Evolutionary conservation across 2,888 invertebrate species (phyloP), one percentile per base, ranked within the genome.

Genomic region (Dryobota labecula): DNA sequence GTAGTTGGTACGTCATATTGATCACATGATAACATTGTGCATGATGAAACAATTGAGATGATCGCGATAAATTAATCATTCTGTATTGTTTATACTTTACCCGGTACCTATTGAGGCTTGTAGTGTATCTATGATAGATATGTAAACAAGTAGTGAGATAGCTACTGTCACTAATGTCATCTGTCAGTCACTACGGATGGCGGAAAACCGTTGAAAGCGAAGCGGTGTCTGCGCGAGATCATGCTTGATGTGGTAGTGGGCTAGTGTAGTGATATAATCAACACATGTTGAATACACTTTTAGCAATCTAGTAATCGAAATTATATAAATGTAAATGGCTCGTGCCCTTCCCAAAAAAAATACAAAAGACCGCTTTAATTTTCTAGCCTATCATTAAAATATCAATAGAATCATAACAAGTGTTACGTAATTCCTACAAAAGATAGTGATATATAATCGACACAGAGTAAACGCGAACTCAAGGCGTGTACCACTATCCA

Each of bases 401-500:
- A 62, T 82, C 84, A 77, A 78, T 81, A 70, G 64, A 74, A 74
- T 53, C 67, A 73, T 71, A 73, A 79, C 65, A 73, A 78, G 51
- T 63, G 58, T 85, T 82, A 65, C 73, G 56, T 76, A 82, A 85
- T 70, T 30, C 61, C 49, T 70, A 69, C 66, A 73, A 79, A 68
- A 73, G 76, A 85, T 79, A 54, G 78, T 66, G 61, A 70, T 76
- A 69, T 61, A 83, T 71, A 76, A 80, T 76, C 80, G 73, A 73
- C 68, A 45, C 61, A 70, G 78, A 74, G 66, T 75, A 57, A 76
- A 69, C 80, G 80, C 80, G 73, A 79, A 78, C 69, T 70, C 75
- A 64, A 74, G 80, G 86, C 83, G 87, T 83, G 86, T 80, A 84
- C 76, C 77, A 56, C 81, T 78, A 87, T 88, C 88, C 80, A 86